Evolutionary conservation across 1,140 invertebrate species (phyloP).

Genomic region (Chironomus tepperi): DNA sequence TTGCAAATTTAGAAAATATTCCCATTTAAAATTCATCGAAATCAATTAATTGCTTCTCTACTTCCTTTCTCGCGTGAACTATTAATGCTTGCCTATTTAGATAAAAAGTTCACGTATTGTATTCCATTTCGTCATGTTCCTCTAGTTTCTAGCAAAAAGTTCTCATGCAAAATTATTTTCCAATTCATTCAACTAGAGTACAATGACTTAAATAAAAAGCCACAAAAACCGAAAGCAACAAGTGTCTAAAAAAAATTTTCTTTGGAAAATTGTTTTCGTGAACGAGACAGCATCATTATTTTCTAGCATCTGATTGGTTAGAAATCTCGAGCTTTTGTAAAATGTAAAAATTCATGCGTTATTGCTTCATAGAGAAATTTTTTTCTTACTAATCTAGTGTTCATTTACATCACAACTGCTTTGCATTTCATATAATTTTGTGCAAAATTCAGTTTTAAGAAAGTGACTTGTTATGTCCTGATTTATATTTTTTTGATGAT

Average conservation of each 20-base stretch:
- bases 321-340: slow-evolving; percentile 2
- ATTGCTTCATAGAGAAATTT: background rate
- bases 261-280: background rate
- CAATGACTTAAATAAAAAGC: background rate
- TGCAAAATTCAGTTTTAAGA: background rate
- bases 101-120: too few species aligned
- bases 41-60: too few species aligned
- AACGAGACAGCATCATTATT: slow-evolving; percentile 8
- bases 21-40: too few species aligned
- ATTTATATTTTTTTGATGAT: too few species aligned
- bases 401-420: too few species aligned
- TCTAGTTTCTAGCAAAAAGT: too few species aligned
- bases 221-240: slow-evolving; percentile 6
- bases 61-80: too few species aligned
- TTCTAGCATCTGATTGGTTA: background rate
- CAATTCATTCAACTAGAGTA: background rate
- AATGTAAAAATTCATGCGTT: slow-evolving; percentile 5
- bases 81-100: too few species aligned
- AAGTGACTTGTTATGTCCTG: background rate
- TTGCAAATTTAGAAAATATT: too few species aligned
- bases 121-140: too few species aligned
- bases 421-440: background rate
- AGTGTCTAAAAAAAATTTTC: background rate
- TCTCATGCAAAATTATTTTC: too few species aligned
- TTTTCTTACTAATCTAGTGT: too few species aligned